Evolutionary conservation across 2,113 vertebrate genomes (phyloP).

Genomic region (Excalfactoria chinensis): DNA sequence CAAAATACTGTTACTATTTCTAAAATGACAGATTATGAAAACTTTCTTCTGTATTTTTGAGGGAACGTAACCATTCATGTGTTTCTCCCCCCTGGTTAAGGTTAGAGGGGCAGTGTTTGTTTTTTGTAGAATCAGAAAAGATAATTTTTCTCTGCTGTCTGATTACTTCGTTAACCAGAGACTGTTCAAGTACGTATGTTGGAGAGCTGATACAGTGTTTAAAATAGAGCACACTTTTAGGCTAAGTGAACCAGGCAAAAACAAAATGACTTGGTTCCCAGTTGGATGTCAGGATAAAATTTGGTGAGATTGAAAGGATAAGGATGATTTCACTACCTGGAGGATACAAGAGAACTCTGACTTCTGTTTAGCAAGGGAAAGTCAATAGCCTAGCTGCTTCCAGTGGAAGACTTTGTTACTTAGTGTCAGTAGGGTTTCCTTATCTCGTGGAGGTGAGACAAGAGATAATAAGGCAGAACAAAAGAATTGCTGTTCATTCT

Average conservation of each 20-base stretch:
- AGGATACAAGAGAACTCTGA: constrained; percentile 1
- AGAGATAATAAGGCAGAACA: constrained; percentile 28
- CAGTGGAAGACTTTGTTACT: not conserved
- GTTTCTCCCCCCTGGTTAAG: not conserved
- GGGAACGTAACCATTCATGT: not conserved
- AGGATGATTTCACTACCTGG: not conserved
- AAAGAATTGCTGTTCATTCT: not conserved
- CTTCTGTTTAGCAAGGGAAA: constrained; percentile 3
- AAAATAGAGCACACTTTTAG: not conserved
- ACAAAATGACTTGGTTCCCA: not conserved
- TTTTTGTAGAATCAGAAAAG: not conserved
- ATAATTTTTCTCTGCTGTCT: not conserved
- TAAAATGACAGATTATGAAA: not conserved
- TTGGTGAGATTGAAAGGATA: not conserved
- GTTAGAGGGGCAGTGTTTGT: not conserved
- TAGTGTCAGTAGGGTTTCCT: constrained; percentile 7
- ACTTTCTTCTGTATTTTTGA: not conserved
- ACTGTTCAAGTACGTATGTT: not conserved
- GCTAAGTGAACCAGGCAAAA: not conserved
- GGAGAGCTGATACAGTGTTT: not conserved
- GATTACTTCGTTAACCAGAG: not conserved
- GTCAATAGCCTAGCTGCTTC: constrained; percentile 3
- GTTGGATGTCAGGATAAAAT: not conserved
- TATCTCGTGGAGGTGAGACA: constrained; percentile 17
- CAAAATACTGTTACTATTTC: not conserved